phyloP scores from a whole-genome alignment of 2,113 vertebrate genomes.

The Puffinus mauretanicus region DNA sequence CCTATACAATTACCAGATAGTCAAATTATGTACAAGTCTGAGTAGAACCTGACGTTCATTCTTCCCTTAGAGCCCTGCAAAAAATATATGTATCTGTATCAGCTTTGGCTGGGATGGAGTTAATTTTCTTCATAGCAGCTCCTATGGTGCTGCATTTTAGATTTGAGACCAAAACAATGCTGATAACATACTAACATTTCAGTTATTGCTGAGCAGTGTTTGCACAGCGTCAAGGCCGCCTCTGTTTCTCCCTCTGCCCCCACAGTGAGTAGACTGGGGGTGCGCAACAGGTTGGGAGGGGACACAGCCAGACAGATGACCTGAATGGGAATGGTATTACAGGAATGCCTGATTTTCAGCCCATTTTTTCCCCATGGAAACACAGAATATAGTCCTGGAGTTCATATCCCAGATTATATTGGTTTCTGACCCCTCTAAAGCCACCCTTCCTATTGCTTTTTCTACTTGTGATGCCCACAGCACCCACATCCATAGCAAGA shows the following conservation, averaged over 20 bases:
- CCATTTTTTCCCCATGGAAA: not conserved
- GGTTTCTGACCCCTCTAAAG: not conserved
- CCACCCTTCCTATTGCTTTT: not conserved
- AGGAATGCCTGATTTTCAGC: not conserved
- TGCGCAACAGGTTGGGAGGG: too few relatives aligned
- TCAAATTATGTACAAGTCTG: not conserved
- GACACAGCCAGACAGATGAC: not conserved
- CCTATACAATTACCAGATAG: not conserved
- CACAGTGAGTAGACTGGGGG: not conserved
- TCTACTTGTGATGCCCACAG: not conserved
- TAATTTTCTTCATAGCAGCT: not conserved
- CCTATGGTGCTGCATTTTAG: not conserved
- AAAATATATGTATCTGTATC: not conserved
- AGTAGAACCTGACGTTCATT: not conserved
- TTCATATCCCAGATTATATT: not conserved
- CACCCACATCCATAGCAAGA: not conserved
- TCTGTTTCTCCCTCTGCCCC: not conserved
- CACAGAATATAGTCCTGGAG: not conserved
- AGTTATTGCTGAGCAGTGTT: not conserved
- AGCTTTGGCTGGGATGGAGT: not conserved
- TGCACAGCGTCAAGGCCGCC: not conserved
- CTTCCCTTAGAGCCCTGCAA: not conserved
- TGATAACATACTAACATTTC: not conserved
- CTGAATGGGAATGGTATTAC: not conserved
- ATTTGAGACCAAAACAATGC: not conserved